A percentile compares a stretch with the other conserved stretches of the same genome.
Evolutionary conservation across 53 echinoderm and acorn worm genomes (phyloP).

Genomic region (Paracentrotus lividus): DNA sequence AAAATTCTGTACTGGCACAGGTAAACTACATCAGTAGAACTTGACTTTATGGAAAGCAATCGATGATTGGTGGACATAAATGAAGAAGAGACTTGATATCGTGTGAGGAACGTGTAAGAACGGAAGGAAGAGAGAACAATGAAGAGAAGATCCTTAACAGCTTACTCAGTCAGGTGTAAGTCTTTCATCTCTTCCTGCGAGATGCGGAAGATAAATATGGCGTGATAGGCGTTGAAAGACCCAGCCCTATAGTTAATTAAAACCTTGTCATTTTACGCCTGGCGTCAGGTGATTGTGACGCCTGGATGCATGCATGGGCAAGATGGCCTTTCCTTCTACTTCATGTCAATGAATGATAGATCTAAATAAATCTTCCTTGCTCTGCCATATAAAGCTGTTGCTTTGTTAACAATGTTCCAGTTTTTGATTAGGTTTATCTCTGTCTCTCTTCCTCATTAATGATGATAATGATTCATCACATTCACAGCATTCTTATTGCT

Average conservation of each 20-base stretch:
- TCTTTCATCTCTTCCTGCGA: constrained; percentile 8
- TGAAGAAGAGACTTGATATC: background rate
- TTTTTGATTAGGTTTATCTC: too few relatives aligned
- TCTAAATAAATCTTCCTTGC: too few relatives aligned
- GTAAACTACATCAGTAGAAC: background rate
- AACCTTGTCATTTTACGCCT: constrained; percentile 58
- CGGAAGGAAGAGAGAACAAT: constrained; percentile 29
- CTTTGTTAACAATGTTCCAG: background rate
- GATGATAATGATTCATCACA: too few relatives aligned
- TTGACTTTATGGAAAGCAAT: background rate
- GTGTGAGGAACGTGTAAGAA: constrained; percentile 51
- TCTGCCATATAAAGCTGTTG: background rate
- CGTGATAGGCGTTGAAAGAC: constrained; percentile 50
- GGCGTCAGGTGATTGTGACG: constrained; percentile 36
- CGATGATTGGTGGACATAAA: background rate
- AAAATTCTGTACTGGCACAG: too few relatives aligned
- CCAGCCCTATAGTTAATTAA: constrained; percentile 64
- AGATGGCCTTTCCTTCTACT: background rate
- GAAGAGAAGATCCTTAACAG: constrained; percentile 3
- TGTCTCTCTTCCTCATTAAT: too few relatives aligned
- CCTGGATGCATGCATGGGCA: background rate
- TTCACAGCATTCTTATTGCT: too few relatives aligned
- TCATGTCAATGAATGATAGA: too few relatives aligned
- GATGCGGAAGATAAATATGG: constrained; percentile 43
- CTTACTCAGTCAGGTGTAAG: constrained; percentile 10